A percentile compares a stretch with the other conserved stretches of the same genome.
These are phyloP conservation scores for Aphaenogaster rudis DNA, from an alignment of 1,140 invertebrate genomes.

Conservation along the genomic window DNA sequence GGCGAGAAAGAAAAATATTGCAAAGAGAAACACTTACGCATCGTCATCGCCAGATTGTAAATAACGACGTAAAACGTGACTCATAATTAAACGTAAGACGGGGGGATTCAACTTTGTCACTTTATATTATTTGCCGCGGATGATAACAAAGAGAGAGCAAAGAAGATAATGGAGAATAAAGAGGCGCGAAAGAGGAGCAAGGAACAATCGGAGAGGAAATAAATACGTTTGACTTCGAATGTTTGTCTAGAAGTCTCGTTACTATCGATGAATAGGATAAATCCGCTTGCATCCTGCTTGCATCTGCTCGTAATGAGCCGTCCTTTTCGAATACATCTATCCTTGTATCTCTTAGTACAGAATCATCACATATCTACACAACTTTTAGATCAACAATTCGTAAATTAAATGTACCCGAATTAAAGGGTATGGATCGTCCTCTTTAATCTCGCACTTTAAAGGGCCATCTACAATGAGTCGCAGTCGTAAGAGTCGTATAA, in stretches of 20 bases:
- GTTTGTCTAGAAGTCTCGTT: conserved; percentile 55
- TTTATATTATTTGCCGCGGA: conserved; percentile 22
- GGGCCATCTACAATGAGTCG: neutral
- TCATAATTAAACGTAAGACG: conserved; percentile 36
- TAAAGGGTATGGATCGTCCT: neutral
- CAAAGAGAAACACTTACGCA: neutral
- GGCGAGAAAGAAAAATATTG: neutral
- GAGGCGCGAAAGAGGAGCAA: neutral
- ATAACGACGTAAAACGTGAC: conserved; percentile 10
- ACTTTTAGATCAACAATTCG: neutral
- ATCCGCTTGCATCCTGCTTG: conserved; percentile 16
- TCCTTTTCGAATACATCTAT: conserved; percentile 15
- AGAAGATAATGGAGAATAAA: conserved; percentile 4
- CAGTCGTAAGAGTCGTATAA: too few species aligned
- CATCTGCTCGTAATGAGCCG: conserved; percentile 40
- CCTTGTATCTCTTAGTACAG: neutral
- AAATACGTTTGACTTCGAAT: conserved; percentile 27
- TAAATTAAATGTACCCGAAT: neutral
- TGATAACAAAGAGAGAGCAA: conserved; percentile 19
- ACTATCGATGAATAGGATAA: conserved; percentile 54
- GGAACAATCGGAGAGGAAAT: conserved; percentile 26
- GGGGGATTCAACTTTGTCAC: conserved; percentile 17
- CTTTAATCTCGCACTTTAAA: neutral
- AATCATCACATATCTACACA: neutral
- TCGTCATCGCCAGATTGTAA: conserved; percentile 12